A percentile compares a stretch with the other conserved stretches of the same genome.
Evolutionary conservation across 2,888 invertebrate genomes (phyloP).

Genomic region (Phymatocera aterrima): DNA sequence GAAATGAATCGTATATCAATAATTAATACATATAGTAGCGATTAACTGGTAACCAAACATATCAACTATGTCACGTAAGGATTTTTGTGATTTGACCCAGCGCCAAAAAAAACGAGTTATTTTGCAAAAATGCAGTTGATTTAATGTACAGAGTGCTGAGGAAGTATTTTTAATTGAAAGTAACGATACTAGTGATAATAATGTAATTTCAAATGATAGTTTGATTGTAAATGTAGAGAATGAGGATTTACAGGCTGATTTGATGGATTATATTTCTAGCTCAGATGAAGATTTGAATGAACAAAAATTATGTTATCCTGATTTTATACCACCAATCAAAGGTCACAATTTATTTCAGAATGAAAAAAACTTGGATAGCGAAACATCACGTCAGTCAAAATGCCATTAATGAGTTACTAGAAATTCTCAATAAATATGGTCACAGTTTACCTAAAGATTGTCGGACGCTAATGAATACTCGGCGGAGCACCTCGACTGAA

Average conservation of each 20-base stretch:
- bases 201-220: background rate
- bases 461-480: constrained; percentile 48
- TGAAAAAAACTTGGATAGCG: constrained; percentile 11
- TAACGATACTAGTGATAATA: background rate
- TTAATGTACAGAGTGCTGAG: background rate
- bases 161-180: background rate
- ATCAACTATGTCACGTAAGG: background rate
- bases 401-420: constrained; percentile 33
- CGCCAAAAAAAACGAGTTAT: background rate
- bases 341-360: background rate
- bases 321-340: background rate
- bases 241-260: background rate
- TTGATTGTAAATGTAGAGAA: background rate
- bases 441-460: constrained; percentile 45
- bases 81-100: constrained; percentile 1
- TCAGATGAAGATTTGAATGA: background rate
- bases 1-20: too few relatives aligned
- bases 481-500: constrained; percentile 8
- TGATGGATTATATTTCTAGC: background rate
- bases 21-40: background rate
- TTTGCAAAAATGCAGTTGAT: background rate
- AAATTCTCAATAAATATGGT: constrained; percentile 17
- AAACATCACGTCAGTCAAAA: constrained; percentile 25
- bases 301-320: background rate
- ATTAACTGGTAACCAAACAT: background rate